These are phyloP conservation scores for Lucifuga dentata DNA, from an alignment of 2,113 vertebrate genomes.

Conservation along the genomic window DNA sequence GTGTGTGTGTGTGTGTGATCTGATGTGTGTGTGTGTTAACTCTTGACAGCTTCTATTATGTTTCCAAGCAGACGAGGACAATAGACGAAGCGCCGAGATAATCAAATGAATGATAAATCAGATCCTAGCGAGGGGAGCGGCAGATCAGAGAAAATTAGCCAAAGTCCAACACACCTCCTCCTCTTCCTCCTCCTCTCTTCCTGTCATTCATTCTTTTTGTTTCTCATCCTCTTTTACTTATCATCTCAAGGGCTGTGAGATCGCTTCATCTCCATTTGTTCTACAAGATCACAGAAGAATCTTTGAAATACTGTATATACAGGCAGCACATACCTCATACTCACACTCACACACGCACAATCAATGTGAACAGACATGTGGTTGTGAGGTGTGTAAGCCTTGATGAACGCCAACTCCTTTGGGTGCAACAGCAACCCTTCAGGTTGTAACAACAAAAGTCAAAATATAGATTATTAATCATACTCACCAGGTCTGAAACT, in stretches of 20 bases:
- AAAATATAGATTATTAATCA: constrained; percentile 57
- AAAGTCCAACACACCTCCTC: not conserved
- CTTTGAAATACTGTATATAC: not conserved
- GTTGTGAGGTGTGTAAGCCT: constrained; percentile 9
- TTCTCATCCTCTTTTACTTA: constrained; percentile 1
- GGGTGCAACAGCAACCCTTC: constrained; percentile 42
- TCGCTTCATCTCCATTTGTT: constrained; percentile 23
- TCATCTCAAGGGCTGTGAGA: constrained; percentile 5
- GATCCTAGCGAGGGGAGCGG: not conserved
- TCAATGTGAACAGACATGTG: not conserved
- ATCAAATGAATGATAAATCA: constrained; percentile 45
- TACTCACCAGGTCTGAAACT: constrained; percentile 19
- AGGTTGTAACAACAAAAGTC: constrained; percentile 53
- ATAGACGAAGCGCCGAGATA: not conserved
- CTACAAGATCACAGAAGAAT: constrained; percentile 15
- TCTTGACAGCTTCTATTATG: constrained; percentile 24
- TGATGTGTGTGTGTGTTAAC: constrained; percentile 4
- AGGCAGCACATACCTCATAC: constrained; percentile 2
- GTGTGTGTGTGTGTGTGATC: constrained; percentile 11
- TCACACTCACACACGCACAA: constrained; percentile 7
- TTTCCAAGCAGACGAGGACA: constrained; percentile 3
- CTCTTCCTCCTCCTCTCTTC: not conserved
- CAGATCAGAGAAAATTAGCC: constrained; percentile 19
- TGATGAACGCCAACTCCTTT: constrained; percentile 22
- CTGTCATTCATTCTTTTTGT: constrained; percentile 15